These are phyloP conservation scores for Oophaga sylvatica DNA, from an alignment of 2,797 vertebrate species.

Conservation along the genomic window DNA sequence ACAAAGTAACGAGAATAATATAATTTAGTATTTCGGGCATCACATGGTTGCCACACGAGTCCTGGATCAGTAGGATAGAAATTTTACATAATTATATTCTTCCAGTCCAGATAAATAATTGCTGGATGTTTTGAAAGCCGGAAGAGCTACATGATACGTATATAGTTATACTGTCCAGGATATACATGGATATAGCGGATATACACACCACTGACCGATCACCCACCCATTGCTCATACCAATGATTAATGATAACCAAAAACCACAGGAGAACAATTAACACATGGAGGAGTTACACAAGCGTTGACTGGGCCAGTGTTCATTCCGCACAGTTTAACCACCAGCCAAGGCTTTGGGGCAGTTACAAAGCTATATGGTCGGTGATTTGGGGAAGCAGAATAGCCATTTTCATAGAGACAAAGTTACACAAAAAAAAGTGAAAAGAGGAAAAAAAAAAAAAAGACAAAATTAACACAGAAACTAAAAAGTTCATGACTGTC, in stretches of 20 bases:
- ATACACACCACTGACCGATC: not conserved
- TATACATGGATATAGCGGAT: not conserved
- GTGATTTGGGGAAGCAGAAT: not conserved
- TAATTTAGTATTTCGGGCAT: constrained; percentile 48
- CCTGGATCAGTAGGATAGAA: not conserved
- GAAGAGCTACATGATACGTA: not conserved
- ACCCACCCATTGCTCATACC: not conserved
- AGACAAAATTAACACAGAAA: too few species aligned
- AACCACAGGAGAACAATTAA: not conserved
- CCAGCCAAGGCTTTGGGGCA: not conserved
- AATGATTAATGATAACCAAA: not conserved
- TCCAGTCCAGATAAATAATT: constrained; percentile 13
- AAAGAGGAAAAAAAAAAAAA: too few species aligned
- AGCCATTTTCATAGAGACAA: too few species aligned
- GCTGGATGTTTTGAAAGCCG: not conserved
- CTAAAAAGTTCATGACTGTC: too few species aligned
- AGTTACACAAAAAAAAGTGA: too few species aligned
- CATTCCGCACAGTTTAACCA: not conserved
- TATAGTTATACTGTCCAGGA: not conserved
- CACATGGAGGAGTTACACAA: not conserved
- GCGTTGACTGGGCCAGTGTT: not conserved
- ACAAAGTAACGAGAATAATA: constrained; percentile 30
- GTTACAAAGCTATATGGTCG: not conserved
- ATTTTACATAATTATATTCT: constrained; percentile 48
- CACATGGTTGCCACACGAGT: constrained; percentile 16